Percentiles rank a stretch among this genome's conserved stretches.
Evolutionary conservation across 2,113 vertebrate genomes (phyloP).

Genomic region (Chroicocephalus ridibundus): DNA sequence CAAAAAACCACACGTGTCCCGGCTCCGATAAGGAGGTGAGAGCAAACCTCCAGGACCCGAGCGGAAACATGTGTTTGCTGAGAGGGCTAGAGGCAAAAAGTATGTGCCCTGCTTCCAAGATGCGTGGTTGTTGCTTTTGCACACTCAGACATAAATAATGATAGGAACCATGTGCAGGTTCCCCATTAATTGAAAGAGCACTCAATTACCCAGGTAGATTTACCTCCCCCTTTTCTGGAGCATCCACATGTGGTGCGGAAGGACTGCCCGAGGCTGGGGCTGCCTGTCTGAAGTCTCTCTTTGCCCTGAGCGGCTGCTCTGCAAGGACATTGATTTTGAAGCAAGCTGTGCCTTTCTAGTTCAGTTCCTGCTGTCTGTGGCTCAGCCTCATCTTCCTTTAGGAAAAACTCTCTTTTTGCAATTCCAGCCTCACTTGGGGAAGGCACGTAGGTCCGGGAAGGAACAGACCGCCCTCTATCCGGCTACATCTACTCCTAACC

Average conservation of each 20-base stretch:
- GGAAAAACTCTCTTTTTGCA: background rate
- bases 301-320: fast-evolving
- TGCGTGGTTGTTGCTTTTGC: background rate
- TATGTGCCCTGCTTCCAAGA: background rate
- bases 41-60: background rate
- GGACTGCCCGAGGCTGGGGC: background rate
- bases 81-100: background rate
- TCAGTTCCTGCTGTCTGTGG: background rate
- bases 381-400: background rate
- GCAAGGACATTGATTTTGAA: background rate
- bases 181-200: background rate
- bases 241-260: fast-evolving
- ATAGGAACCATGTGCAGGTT: background rate
- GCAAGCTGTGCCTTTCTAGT: background rate
- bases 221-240: background rate
- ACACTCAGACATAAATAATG: background rate
- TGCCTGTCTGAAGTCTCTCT: background rate
- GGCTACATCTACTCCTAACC: background rate
- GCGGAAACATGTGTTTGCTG: background rate
- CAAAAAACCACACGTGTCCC: conserved; percentile 42
- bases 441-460: background rate
- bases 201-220: background rate
- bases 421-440: background rate
- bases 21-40: background rate
- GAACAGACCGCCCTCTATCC: background rate